Base-by-base conservation (phyloP, 30 jellyfish, hydroid and myxozoan genomes). In the Cassiopea andromeda region DNA sequence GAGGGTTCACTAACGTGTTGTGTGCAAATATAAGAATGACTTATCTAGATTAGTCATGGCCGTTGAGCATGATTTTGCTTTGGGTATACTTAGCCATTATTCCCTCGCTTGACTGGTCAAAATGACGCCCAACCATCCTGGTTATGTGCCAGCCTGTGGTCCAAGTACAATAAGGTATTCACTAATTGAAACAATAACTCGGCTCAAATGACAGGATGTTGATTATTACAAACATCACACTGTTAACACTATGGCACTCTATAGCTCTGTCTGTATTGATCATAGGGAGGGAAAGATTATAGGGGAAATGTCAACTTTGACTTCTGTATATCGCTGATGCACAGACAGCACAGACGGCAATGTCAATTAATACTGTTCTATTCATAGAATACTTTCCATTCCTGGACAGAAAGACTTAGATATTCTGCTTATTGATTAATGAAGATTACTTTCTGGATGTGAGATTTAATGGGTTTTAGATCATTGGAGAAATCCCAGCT, bases 31-130 rank as follows among this genome's bases (percentile, higher is more conserved):
- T 50, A 2, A 5, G 9, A 4, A 61, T 8, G 73, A 4, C 73
- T 17, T 61, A 61, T 61, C 73, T 61, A 14, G 73, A 61, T 61
- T 61, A 61, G 73, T 61, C 73, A 61, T 61, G 43, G 73, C 43
- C 10, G 27, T 8, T 61, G 73, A 61, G 14, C 73, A 61, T 27
- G 43, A 61, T 3, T 61, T 61, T 50, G 9, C 64, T 50, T 9
- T 61, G 14, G 73, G 7, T 6, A 17, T 61, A 4, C 73, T 27
- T 27, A 50, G 73, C 73, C 73, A 8, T 61, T 61, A 61, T 61
- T 61, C 14, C 73, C 73, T 13, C 73, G 73, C 73, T 8, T 14
- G 73, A 61, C 19, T 61, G 73, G 43, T 1, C 43, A 61, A 61
- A 61, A 61, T 17, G 19, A 61, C 2, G 4, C 43, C 43, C 19